Conservation (phyloP, 2,113 vertebrate species). For the Menura novaehollandiae region DNA sequence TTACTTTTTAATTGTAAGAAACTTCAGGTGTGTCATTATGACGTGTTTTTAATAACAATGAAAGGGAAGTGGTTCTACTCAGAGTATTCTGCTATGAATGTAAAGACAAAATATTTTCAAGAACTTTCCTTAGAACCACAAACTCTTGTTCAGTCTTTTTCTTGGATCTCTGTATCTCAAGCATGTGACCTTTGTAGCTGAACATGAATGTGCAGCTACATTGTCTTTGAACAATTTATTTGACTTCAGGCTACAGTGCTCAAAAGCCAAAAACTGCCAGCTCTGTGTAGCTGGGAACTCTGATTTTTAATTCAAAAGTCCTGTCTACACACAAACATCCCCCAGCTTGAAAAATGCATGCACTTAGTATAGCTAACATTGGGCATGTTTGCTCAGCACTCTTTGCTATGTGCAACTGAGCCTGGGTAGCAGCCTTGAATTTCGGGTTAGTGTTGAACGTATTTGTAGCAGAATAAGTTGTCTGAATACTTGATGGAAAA, state of each 20-base stretch:
- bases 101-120: not conserved
- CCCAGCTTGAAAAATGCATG: not conserved
- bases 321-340: not conserved
- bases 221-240: conserved; percentile 2
- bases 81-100: not conserved
- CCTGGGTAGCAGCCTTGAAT: not conserved
- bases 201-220: not conserved
- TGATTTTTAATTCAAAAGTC: not conserved
- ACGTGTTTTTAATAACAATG: not conserved
- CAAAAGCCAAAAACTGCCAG: not conserved
- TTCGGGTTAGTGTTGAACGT: not conserved
- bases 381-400: not conserved
- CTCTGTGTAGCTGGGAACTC: not conserved
- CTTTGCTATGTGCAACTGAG: not conserved
- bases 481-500: not conserved
- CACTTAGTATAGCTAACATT: not conserved
- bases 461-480: not conserved
- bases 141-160: not conserved
- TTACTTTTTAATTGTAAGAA: not conserved
- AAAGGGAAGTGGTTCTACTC: not conserved
- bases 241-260: conserved; percentile 13
- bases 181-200: not conserved
- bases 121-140: not conserved
- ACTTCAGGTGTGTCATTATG: not conserved
- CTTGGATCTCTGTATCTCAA: not conserved